Conservation (phyloP, 1,140 invertebrate genomes). For the Arctopsyche grandis region DNA sequence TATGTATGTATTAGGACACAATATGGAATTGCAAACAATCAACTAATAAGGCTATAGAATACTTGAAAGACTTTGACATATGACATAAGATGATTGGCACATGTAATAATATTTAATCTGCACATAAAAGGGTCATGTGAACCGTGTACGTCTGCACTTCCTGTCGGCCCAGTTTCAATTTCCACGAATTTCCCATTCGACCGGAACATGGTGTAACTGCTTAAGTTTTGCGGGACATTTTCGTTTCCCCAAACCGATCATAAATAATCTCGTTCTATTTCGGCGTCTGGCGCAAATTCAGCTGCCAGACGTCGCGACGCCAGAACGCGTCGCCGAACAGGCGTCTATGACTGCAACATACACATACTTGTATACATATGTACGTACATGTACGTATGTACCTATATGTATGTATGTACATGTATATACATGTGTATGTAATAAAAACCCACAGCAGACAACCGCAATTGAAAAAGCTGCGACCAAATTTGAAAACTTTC, state of each 20-base stretch:
- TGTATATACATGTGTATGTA: neutral
- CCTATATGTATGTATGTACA: neutral
- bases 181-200: neutral
- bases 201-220: neutral
- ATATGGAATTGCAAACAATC: no score
- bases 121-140: no score
- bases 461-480: no score
- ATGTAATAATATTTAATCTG: no score
- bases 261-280: slow-evolving; percentile 38
- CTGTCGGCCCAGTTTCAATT: neutral
- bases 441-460: neutral
- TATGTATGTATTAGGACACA: no score
- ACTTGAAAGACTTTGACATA: no score
- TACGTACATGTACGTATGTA: neutral
- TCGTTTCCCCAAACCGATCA: slow-evolving; percentile 5
- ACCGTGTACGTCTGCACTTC: no score
- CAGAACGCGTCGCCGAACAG: neutral
- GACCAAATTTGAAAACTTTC: no score
- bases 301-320: slow-evolving; percentile 35
- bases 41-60: no score
- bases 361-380: neutral
- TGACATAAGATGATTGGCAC: no score
- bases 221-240: neutral
- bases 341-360: neutral
- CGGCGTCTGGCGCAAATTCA: slow-evolving; percentile 30